Conservation (phyloP, 2,113 vertebrate species). For the Emydura subglobosa region DNA sequence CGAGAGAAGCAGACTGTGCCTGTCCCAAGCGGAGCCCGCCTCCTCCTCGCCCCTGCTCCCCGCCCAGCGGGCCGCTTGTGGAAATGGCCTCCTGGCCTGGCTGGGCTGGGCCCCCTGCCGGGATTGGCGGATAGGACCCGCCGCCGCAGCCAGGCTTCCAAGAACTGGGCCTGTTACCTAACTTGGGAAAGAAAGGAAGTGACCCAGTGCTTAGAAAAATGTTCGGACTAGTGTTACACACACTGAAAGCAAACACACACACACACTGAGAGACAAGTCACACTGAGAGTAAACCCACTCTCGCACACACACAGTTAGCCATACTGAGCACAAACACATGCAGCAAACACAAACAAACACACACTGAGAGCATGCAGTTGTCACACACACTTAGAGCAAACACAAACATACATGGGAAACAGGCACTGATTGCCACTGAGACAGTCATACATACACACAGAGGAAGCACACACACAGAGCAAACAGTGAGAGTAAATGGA, state of each 20-base stretch:
- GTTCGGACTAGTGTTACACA: conserved; percentile 31
- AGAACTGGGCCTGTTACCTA: conserved; percentile 82
- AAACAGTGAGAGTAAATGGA: too few species aligned
- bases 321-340: too few species aligned
- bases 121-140: conserved; percentile 67
- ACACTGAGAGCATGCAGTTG: too few species aligned
- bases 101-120: conserved; percentile 71
- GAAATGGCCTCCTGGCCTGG: conserved; percentile 73
- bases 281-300: neutral
- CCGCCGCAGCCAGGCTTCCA: conserved; percentile 72
- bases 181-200: conserved; percentile 76
- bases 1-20: conserved; percentile 72
- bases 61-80: conserved; percentile 74
- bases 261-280: too few species aligned
- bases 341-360: too few species aligned
- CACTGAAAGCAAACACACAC: rapidly evolving
- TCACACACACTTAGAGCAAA: too few species aligned
- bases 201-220: conserved; percentile 66
- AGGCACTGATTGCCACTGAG: too few species aligned
- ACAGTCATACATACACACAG: too few species aligned
- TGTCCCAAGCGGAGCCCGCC: conserved; percentile 57
- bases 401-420: too few species aligned
- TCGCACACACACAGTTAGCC: too few species aligned
- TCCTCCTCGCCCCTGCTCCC: conserved; percentile 61
- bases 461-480: too few species aligned